Evolutionary conservation across 2,797 vertebrate species (phyloP), one percentile per base, ranked within the genome.

Genomic region (Selene dorsalis): DNA sequence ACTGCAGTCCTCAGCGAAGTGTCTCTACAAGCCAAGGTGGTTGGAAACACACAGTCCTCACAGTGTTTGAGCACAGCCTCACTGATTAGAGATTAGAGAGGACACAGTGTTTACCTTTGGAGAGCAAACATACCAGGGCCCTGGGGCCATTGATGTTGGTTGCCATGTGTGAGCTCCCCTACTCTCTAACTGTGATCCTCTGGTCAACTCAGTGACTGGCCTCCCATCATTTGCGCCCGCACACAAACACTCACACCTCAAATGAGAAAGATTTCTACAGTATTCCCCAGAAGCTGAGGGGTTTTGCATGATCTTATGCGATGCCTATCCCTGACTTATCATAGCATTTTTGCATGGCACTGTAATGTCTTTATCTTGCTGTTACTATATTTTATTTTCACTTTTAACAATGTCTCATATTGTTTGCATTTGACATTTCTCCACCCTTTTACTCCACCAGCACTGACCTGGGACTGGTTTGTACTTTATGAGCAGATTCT

Each of bases 291-390:
- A 48, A 35, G 24, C 26, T 20, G 13, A 38, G 10, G 48, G n/a
- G n/a, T n/a, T n/a, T n/a, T n/a, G n/a, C n/a, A n/a, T n/a, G n/a
- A n/a, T n/a, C n/a, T n/a, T n/a, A n/a, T n/a, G n/a, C n/a, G n/a
- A n/a, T n/a, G n/a, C n/a, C 70, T 61, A 48, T 55, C 28, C 24
- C 28, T 5, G 28, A 53, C 28, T 48, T 73, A 69, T 79, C 72
- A 64, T 74, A 77, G 16, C 50, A 53, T 74, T 81, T 89, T 86
- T 75, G 79, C 59, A 14, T 79, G 78, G 85, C 80, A 77, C 43
- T 57, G 75, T 84, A 75, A 75, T 52, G 32, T 65, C 41, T 67
- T 56, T 60, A 6, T 80, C 24, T 73, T 77, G 17, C 14, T 61
- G 16, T 63, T 28, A 20, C 26, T 61, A 5, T 53, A 45, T 82